Percentiles rank a stretch among this genome's conserved stretches.
Evolutionary conservation across 2,797 vertebrate genomes (phyloP).

Genomic region (Pseudochirops cupreus): DNA sequence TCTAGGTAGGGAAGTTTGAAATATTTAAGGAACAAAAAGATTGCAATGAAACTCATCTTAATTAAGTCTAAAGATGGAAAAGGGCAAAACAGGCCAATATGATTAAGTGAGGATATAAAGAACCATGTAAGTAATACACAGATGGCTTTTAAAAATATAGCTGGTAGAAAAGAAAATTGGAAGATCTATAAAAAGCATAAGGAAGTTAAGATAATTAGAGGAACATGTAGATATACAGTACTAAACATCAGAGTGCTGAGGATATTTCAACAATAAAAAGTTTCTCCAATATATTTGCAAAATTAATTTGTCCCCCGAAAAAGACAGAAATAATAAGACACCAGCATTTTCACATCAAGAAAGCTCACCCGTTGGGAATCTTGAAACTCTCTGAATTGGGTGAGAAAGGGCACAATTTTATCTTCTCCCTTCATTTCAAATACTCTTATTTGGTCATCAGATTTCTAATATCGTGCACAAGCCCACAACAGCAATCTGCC

Average conservation of each 20-base stretch:
- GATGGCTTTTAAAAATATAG: slow-evolving; percentile 52
- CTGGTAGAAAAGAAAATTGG: slow-evolving; percentile 50
- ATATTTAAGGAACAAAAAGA: slow-evolving; percentile 62
- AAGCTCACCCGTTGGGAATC: background rate
- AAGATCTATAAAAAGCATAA: slow-evolving; percentile 49
- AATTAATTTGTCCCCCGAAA: slow-evolving; percentile 1
- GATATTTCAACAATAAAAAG: slow-evolving; percentile 41
- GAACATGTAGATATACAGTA: background rate
- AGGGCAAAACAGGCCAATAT: slow-evolving; percentile 60
- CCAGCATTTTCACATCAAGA: slow-evolving; percentile 12
- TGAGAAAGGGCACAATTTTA: slow-evolving; percentile 19
- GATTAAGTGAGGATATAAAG: slow-evolving; percentile 48
- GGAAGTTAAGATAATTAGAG: slow-evolving; percentile 25
- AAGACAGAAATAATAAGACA: background rate
- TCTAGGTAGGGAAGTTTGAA: slow-evolving; percentile 66
- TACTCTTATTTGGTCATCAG: slow-evolving; percentile 2
- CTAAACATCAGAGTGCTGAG: background rate
- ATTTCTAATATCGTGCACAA: background rate
- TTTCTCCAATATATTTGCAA: slow-evolving; percentile 56
- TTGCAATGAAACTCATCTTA: slow-evolving; percentile 58
- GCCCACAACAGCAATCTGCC: background rate
- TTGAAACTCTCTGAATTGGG: background rate
- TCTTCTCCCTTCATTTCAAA: background rate
- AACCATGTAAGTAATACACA: slow-evolving; percentile 55
- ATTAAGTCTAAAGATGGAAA: slow-evolving; percentile 66